These are phyloP conservation scores for Phocides pigmalion DNA, from an alignment of 1,140 invertebrate species.

Conservation along the genomic window DNA sequence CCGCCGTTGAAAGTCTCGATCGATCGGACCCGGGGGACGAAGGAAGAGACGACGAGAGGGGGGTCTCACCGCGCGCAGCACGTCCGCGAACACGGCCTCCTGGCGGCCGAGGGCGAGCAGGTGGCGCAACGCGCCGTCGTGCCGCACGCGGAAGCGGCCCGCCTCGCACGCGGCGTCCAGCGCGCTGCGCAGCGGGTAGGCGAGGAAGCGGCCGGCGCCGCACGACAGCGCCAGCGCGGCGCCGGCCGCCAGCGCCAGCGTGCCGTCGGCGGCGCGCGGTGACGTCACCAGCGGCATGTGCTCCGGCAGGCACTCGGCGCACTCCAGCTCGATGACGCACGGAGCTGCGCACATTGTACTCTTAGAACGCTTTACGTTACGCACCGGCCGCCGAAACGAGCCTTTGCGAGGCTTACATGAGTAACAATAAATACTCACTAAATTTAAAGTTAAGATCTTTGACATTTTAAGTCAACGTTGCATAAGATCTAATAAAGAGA, in stretches of 20 bases:
- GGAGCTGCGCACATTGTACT: constrained; percentile 40
- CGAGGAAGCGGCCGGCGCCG: constrained; percentile 60
- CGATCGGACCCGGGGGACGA: no score
- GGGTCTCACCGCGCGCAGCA: constrained; percentile 60
- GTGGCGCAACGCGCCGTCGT: constrained; percentile 49
- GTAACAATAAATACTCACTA: no score
- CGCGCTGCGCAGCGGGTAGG: constrained; percentile 54
- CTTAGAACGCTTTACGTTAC: no score
- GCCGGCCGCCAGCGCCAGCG: constrained; percentile 46
- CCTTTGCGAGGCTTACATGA: no score
- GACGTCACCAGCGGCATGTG: constrained; percentile 75
- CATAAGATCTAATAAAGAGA: no score
- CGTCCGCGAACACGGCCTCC: constrained; percentile 73
- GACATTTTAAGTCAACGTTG: no score
- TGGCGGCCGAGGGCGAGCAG: constrained; percentile 75
- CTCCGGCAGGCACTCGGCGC: constrained; percentile 71
- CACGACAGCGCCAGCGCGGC: constrained; percentile 66
- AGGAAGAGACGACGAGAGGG: neutral
- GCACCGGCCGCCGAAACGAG: no score
- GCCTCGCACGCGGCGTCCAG: constrained; percentile 60
- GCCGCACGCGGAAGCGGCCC: constrained; percentile 53
- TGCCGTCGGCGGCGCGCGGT: constrained; percentile 50
- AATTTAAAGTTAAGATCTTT: no score
- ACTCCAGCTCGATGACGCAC: constrained; percentile 71
- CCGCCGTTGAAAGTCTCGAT: neutral